Conservation (phyloP, 2,888 invertebrate species). For the Acanthopleura granulata region DNA sequence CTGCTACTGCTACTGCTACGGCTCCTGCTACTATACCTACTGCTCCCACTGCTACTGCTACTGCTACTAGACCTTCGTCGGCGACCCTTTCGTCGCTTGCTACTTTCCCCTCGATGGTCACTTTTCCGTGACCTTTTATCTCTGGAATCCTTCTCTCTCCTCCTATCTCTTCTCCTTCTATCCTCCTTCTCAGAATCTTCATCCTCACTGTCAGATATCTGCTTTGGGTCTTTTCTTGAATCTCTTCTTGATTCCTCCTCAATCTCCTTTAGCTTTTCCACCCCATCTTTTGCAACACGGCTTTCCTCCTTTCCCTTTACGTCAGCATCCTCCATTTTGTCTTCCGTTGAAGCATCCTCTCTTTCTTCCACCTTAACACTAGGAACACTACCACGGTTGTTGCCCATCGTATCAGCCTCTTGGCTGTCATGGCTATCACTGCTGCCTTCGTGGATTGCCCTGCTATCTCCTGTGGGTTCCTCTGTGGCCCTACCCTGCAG, state of each 20-base stretch:
- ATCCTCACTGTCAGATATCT: neutral
- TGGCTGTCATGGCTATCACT: neutral
- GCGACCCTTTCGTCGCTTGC: conserved; percentile 17
- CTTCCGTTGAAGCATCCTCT: too few relatives aligned
- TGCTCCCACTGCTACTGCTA: conserved; percentile 24
- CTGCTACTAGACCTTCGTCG: neutral
- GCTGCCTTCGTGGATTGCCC: too few relatives aligned
- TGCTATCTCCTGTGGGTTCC: neutral
- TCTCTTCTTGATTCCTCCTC: too few relatives aligned
- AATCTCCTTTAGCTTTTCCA: neutral
- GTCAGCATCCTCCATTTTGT: too few relatives aligned
- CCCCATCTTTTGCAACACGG: neutral
- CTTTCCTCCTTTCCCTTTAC: too few relatives aligned
- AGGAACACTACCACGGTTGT: too few relatives aligned
- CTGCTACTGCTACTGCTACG: conserved; percentile 26
- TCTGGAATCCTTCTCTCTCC: neutral
- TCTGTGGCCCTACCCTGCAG: neutral
- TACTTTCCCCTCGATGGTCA: neutral
- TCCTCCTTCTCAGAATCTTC: conserved; percentile 3
- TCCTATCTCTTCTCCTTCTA: neutral
- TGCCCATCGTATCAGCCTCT: too few relatives aligned
- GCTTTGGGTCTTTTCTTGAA: neutral
- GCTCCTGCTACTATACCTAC: conserved; percentile 3
- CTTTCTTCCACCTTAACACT: too few relatives aligned
- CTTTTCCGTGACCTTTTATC: neutral